Evolutionary conservation across 2,888 invertebrate genomes (phyloP).

Genomic region (Muscina levida): DNA sequence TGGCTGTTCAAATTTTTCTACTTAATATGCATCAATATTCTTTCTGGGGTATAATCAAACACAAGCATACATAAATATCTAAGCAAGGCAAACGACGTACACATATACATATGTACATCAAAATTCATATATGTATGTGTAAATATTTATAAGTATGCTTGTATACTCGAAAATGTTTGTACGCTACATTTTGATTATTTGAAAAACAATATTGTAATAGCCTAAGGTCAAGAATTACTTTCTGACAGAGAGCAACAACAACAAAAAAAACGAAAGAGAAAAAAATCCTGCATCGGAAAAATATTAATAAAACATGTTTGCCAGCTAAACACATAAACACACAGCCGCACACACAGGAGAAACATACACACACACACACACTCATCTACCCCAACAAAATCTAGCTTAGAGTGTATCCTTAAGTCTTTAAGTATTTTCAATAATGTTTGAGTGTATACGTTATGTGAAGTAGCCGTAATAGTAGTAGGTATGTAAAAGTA

Average conservation of each 20-base stretch:
- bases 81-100: background rate
- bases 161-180: background rate
- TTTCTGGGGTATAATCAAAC: background rate
- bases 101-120: slow-evolving; percentile 16
- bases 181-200: slow-evolving; percentile 36
- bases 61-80: background rate
- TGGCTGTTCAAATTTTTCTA: background rate
- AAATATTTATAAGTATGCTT: slow-evolving; percentile 4
- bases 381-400: background rate
- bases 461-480: too few relatives aligned
- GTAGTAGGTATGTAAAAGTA: too few relatives aligned
- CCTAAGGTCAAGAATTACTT: slow-evolving; percentile 55
- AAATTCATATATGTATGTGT: background rate
- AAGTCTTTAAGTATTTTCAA: background rate
- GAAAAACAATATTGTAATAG: slow-evolving; percentile 53
- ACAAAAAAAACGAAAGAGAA: too few relatives aligned
- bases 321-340: background rate
- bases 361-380: background rate
- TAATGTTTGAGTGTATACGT: too few relatives aligned
- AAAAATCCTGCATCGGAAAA: background rate
- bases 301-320: slow-evolving; percentile 39
- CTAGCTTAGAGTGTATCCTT: background rate
- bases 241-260: slow-evolving; percentile 28
- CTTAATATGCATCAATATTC: background rate
- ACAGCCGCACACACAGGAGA: background rate